These are phyloP conservation scores for Heteromyza rotundicornis DNA, from an alignment of 2,888 invertebrate species.

Conservation along the genomic window DNA sequence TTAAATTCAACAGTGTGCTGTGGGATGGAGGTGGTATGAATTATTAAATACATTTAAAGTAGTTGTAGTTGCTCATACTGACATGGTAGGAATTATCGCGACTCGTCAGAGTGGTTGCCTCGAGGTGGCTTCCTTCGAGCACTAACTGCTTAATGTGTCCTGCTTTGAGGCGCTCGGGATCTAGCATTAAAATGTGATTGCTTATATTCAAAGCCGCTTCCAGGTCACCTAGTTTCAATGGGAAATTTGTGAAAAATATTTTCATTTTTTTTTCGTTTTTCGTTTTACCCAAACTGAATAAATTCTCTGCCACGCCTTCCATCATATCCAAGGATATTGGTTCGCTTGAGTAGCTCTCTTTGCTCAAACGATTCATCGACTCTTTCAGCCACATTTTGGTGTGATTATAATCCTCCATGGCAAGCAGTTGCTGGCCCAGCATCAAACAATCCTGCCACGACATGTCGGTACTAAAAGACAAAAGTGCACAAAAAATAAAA, in stretches of 20 bases:
- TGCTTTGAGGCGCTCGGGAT: neutral
- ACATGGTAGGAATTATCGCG: constrained; percentile 19
- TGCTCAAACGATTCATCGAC: constrained; percentile 76
- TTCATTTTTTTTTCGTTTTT: constrained; percentile 16
- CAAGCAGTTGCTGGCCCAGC: constrained; percentile 89
- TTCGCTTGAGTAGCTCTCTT: constrained; percentile 60
- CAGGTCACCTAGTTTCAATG: constrained; percentile 40
- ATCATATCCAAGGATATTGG: constrained; percentile 43
- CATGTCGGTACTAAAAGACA: constrained; percentile 69
- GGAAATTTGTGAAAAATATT: neutral
- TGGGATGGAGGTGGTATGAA: neutral
- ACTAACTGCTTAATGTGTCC: neutral
- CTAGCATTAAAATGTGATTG: neutral
- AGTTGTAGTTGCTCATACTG: neutral
- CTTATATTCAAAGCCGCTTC: constrained; percentile 47
- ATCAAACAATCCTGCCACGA: constrained; percentile 93
- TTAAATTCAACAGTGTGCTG: constrained; percentile 48
- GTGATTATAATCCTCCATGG: constrained; percentile 88
- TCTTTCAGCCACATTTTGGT: constrained; percentile 96
- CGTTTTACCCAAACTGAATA: constrained; percentile 50
- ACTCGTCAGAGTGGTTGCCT: neutral
- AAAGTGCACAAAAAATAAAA: neutral
- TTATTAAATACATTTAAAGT: neutral
- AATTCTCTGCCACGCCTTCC: constrained; percentile 48
- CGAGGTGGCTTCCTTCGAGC: neutral